Evolutionary conservation across 2,113 vertebrate genomes (phyloP).

Genomic region (Melanerpes aurifrons): DNA sequence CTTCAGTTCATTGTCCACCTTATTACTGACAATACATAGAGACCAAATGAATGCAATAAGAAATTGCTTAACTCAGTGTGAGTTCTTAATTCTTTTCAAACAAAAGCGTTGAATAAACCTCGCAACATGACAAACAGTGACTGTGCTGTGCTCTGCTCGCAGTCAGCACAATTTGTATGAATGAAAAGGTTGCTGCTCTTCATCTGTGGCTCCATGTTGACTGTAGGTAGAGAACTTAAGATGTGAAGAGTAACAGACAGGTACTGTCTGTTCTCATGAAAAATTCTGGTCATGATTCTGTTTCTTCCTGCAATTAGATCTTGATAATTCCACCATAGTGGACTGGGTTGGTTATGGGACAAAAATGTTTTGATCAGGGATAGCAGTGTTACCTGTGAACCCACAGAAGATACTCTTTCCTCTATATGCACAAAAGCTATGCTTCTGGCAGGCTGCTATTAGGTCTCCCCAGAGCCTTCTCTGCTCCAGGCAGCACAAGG

Average conservation of each 20-base stretch:
- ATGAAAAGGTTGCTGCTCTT: neutral
- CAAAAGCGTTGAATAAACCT: neutral
- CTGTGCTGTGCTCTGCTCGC: neutral
- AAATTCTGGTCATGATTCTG: neutral
- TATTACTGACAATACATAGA: neutral
- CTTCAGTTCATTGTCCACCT: neutral
- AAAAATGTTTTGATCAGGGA: neutral
- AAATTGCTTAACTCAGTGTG: neutral
- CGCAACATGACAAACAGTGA: fast-evolving
- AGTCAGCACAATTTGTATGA: fast-evolving
- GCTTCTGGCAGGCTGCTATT: no score
- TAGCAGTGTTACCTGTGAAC: neutral
- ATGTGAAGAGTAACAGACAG: neutral
- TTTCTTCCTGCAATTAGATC: neutral
- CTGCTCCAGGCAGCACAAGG: no score
- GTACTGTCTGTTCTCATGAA: neutral
- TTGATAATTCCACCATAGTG: neutral
- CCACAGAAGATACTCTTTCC: neutral
- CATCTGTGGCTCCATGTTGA: fast-evolving
- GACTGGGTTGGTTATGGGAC: neutral
- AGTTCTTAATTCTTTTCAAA: neutral
- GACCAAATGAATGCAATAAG: neutral
- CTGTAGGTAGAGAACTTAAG: neutral
- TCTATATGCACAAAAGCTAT: neutral
- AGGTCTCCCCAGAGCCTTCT: no score